Percentiles rank a stretch among this genome's conserved stretches.
phyloP scores from a whole-genome alignment of 2,888 invertebrate genomes.

The Dasysyrphus tricinctus region DNA sequence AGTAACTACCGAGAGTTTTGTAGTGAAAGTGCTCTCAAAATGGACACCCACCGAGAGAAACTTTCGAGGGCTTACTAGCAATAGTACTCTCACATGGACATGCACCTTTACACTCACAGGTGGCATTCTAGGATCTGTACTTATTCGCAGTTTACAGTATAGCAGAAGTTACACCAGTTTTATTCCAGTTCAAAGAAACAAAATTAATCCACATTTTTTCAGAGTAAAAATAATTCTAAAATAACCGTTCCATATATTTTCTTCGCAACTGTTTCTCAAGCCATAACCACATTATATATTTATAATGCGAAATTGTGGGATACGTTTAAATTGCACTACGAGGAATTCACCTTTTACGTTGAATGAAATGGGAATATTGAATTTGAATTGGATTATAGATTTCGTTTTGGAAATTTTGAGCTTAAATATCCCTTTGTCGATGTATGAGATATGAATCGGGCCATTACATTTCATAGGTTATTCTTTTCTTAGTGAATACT shows the following conservation, averaged over 20 bases:
- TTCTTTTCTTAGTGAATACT: neutral
- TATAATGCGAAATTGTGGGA: slow-evolving; percentile 68
- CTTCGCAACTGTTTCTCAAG: slow-evolving; percentile 22
- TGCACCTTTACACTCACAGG: too few species aligned
- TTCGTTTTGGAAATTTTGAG: slow-evolving; percentile 48
- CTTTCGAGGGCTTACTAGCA: too few species aligned
- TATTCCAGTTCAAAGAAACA: too few species aligned
- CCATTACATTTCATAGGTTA: slow-evolving; percentile 13
- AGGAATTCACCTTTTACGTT: slow-evolving; percentile 59
- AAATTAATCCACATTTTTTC: too few species aligned
- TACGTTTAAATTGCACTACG: slow-evolving; percentile 68
- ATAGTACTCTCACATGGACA: too few species aligned
- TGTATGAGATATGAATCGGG: neutral
- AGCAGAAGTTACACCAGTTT: too few species aligned
- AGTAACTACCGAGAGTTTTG: too few species aligned
- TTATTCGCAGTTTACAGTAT: too few species aligned
- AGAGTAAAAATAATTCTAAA: too few species aligned
- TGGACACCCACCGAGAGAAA: too few species aligned
- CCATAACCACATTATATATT: slow-evolving; percentile 70
- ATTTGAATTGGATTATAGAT: slow-evolving; percentile 74
- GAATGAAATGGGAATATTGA: slow-evolving; percentile 70
- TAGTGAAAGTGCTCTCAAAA: too few species aligned
- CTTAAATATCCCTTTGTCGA: slow-evolving; percentile 46
- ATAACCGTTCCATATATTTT: neutral
- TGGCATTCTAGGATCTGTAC: too few species aligned